A percentile compares a stretch with the other conserved stretches of the same genome.
Conservation (phyloP, 2,888 invertebrate genomes). For the Panopea generosa region DNA sequence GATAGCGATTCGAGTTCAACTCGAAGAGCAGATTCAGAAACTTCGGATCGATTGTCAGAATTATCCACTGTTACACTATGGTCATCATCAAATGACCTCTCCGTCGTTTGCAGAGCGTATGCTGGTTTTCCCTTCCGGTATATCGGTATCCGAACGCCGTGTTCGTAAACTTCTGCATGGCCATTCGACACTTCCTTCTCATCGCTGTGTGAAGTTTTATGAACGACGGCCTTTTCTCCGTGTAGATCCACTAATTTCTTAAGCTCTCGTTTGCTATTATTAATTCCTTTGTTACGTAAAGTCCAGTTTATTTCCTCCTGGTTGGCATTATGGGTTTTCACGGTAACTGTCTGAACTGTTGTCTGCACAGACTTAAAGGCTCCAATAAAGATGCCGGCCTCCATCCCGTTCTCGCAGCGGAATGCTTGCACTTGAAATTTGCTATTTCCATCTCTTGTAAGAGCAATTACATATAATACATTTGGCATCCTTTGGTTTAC, state of each 20-base stretch:
- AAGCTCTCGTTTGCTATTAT: conserved; percentile 63
- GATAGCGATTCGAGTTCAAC: conserved; percentile 69
- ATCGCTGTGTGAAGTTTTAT: conserved; percentile 17
- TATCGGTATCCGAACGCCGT: conserved; percentile 51
- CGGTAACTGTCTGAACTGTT: conserved; percentile 19
- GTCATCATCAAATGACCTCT: conserved; percentile 1
- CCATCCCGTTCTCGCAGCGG: conserved; percentile 63
- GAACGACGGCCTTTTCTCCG: conserved; percentile 35
- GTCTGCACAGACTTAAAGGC: conserved; percentile 54
- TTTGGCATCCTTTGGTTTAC: conserved; percentile 66
- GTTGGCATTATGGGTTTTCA: conserved; percentile 54
- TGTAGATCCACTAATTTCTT: conserved; percentile 62
- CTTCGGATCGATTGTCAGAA: conserved; percentile 61
- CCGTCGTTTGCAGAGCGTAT: conserved; percentile 16
- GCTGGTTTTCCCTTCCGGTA: conserved; percentile 51
- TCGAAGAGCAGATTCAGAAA: conserved; percentile 60
- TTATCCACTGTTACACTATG: too few relatives aligned
- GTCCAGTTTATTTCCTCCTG: conserved; percentile 78
- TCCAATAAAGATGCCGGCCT: conserved; percentile 66
- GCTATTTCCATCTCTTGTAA: conserved; percentile 34
- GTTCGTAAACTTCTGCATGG: conserved; percentile 45
- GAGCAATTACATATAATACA: conserved; percentile 63
- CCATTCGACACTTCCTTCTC: conserved; percentile 20
- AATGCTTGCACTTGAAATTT: conserved; percentile 71
- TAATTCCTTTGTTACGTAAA: conserved; percentile 59